Conservation (phyloP, 2,797 vertebrate genomes). For the Danionella dracula region DNA sequence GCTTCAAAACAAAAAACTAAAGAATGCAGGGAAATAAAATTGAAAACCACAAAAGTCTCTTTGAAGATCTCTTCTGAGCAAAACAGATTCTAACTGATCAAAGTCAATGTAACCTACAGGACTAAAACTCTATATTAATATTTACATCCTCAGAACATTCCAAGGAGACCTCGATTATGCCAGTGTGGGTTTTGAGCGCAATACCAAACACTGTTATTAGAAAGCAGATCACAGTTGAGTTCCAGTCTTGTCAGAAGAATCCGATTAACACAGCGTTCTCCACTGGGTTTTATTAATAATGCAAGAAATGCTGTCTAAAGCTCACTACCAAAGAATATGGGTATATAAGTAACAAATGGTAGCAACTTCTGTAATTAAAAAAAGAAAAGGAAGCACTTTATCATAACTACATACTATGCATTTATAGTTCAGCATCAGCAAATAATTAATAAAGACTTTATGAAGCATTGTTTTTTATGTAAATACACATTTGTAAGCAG, state of each 20-base stretch:
- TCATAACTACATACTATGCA: no score
- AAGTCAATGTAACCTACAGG: neutral
- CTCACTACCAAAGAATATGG: neutral
- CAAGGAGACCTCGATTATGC: conserved; percentile 7
- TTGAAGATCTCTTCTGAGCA: neutral
- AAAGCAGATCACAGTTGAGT: neutral
- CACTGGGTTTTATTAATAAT: conserved; percentile 16
- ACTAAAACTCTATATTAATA: neutral
- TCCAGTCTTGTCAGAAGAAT: conserved; percentile 21
- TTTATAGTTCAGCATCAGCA: no score
- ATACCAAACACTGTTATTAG: conserved; percentile 34
- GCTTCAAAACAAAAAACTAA: neutral
- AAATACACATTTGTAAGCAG: no score
- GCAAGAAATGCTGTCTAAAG: neutral
- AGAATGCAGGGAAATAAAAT: neutral
- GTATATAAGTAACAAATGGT: no score
- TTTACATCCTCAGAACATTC: neutral
- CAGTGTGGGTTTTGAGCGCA: conserved; percentile 27
- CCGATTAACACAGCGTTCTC: conserved; percentile 23
- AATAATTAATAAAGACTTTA: no score
- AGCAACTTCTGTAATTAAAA: no score
- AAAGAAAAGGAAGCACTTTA: no score
- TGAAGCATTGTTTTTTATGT: no score
- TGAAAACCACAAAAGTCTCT: neutral
- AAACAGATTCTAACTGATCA: neutral